Conservation (phyloP, 2,797 vertebrate genomes). For the Sebastes jordani region DNA sequence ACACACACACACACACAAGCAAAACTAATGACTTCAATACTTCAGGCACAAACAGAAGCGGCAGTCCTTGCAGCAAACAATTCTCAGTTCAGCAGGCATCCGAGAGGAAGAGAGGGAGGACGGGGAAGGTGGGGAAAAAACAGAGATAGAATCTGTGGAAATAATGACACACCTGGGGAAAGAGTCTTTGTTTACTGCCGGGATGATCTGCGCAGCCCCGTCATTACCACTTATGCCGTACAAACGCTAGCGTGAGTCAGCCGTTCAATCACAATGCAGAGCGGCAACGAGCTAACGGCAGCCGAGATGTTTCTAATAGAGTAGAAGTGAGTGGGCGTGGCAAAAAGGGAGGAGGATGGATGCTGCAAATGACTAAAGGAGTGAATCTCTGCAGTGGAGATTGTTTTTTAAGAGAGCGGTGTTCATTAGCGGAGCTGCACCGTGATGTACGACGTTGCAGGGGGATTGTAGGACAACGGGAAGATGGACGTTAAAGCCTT, state of each 20-base stretch:
- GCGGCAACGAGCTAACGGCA: background rate
- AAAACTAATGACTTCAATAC: constrained; percentile 27
- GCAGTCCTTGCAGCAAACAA: constrained; percentile 16
- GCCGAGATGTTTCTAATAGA: background rate
- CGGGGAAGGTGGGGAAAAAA: background rate
- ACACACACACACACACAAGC: background rate
- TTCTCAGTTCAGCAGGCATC: constrained; percentile 23
- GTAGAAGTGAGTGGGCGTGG: constrained; percentile 14
- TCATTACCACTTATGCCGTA: constrained; percentile 17
- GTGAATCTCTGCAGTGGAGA: constrained; percentile 25
- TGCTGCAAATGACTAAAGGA: background rate
- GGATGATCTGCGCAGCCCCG: constrained; percentile 12
- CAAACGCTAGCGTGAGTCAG: constrained; percentile 7
- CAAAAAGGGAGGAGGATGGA: background rate
- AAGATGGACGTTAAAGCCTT: background rate
- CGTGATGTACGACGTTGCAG: background rate
- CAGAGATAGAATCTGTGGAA: constrained; percentile 12
- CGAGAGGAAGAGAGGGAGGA: background rate
- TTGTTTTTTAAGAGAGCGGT: constrained; percentile 15
- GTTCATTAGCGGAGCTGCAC: constrained; percentile 11
- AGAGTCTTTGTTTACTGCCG: constrained; percentile 22
- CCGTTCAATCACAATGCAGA: background rate
- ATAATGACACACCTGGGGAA: constrained; percentile 61
- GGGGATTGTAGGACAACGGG: background rate
- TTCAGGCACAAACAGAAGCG: constrained; percentile 13